Conservation (phyloP, 1,140 invertebrate species). For the Coptotermes formosanus region DNA sequence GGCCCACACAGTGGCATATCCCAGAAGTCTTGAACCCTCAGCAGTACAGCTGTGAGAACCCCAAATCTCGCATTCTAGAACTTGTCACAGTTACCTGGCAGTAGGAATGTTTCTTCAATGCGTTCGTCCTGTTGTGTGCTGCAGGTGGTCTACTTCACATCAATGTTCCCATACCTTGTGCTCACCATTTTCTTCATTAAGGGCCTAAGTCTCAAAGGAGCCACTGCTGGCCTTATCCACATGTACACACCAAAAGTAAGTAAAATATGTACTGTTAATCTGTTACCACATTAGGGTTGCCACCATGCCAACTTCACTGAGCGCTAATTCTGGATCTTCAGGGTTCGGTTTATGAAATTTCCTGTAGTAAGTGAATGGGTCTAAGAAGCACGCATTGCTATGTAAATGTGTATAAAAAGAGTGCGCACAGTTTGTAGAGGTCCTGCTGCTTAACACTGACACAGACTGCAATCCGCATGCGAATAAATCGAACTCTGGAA, state of each 20-base stretch:
- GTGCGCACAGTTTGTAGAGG: not conserved
- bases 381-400: too few species aligned
- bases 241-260: conserved; percentile 89
- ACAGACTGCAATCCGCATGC: not conserved
- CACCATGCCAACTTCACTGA: not conserved
- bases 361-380: too few species aligned
- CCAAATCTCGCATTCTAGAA: too few species aligned
- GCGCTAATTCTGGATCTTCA: not conserved
- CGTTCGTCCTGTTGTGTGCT: conserved; percentile 39
- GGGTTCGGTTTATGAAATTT: conserved; percentile 5
- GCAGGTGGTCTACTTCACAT: conserved; percentile 93
- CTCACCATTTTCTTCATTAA: conserved; percentile 93
- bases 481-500: not conserved
- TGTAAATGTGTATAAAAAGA: not conserved
- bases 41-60: too few species aligned
- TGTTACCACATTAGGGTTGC: not conserved
- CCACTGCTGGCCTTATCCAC: conserved; percentile 81
- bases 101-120: not conserved
- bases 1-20: too few species aligned
- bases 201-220: conserved; percentile 86
- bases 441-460: too few species aligned
- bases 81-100: too few species aligned
- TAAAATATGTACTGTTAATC: not conserved
- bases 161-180: conserved; percentile 92
- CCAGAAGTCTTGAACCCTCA: too few species aligned